Base-by-base conservation (phyloP, 2,113 vertebrate species). In the Trichomycterus rosablanca region DNA sequence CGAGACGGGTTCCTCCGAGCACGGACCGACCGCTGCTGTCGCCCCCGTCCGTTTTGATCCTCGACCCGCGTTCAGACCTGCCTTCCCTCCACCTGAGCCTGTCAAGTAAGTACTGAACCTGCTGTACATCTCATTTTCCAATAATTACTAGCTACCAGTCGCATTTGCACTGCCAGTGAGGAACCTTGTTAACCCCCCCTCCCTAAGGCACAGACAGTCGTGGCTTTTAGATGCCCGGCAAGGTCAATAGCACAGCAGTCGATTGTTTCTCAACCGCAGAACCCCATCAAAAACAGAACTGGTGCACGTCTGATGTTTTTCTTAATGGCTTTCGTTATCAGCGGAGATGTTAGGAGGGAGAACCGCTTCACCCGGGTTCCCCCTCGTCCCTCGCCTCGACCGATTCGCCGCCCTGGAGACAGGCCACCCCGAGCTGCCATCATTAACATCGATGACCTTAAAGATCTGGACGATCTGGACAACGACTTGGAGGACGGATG, bases 381-480 rank as follows among this genome's bases (percentile, higher is more conserved):
- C 4, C 46, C 89, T 2, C 90, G 92, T 14, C 75, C 76, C 3
- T 84, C 89, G 0, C 46, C 86, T 0, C 92, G 93, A 20, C 93
- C 92, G 0, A 70, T 90, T 42, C 85, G 92, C 26, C 90, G 91
- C 63, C 92, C 85, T 20, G 64, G 84, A 5, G 94, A 94, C 22
- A 80, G 91, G 19, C 85, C 83, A 0, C 86, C 85, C 0, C 86
- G 96, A 3, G 91, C 96, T 43, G 92, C 96, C 50, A 95, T 99
- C 60, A 91, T 99, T 75, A 98, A 97, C 0, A 92, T 94, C 0
- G 95, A 98, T 20, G 94, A 97, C 75, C 83, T 99, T 32, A 97
- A 94, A 74, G 95, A 94, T 65, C 82, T 99, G 26, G 96, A 99
- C 63, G 95, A 98, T 5, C 87, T 99, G 44, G 96, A 99, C 72